Evolutionary conservation across 2,797 vertebrate genomes (phyloP).

Genomic region (Notolabrus celidotus): DNA sequence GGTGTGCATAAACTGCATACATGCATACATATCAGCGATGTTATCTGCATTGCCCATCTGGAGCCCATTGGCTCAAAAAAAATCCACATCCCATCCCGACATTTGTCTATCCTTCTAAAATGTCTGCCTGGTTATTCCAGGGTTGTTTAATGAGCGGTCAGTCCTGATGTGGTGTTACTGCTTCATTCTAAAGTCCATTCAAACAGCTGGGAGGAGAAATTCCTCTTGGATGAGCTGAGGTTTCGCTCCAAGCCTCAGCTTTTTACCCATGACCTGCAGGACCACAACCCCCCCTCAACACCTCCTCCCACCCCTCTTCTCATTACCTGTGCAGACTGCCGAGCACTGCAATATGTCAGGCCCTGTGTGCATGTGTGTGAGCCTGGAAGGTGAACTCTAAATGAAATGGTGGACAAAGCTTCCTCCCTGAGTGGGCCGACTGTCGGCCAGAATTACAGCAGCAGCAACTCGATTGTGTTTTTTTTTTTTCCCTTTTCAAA

Average conservation of each 20-base stretch:
- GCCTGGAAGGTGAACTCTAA: conserved; percentile 67
- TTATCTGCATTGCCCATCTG: no score
- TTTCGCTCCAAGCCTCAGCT: conserved; percentile 35
- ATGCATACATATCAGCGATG: no score
- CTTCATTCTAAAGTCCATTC: conserved; percentile 46
- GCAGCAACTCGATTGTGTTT: not conserved
- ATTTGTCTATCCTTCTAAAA: not conserved
- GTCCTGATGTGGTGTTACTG: conserved; percentile 31
- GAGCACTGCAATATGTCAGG: conserved; percentile 66
- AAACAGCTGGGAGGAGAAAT: conserved; percentile 43
- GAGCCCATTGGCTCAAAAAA: no score
- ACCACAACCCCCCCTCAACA: conserved; percentile 23
- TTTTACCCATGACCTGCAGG: conserved; percentile 58
- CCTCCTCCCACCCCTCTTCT: conserved; percentile 27
- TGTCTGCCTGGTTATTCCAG: not conserved
- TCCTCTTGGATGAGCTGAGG: conserved; percentile 23
- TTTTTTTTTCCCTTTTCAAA: not conserved
- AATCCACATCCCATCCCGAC: no score
- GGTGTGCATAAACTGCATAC: no score
- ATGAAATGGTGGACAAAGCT: conserved; percentile 60
- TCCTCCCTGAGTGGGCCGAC: conserved; percentile 43
- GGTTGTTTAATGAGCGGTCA: conserved; percentile 13
- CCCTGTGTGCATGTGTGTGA: conserved; percentile 10
- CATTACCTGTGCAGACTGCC: conserved; percentile 70
- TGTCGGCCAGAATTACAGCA: conserved; percentile 45